Evolutionary conservation across 2,888 invertebrate species (phyloP), one percentile per base, ranked within the genome.

Genomic region (Eristalis intricaria): DNA sequence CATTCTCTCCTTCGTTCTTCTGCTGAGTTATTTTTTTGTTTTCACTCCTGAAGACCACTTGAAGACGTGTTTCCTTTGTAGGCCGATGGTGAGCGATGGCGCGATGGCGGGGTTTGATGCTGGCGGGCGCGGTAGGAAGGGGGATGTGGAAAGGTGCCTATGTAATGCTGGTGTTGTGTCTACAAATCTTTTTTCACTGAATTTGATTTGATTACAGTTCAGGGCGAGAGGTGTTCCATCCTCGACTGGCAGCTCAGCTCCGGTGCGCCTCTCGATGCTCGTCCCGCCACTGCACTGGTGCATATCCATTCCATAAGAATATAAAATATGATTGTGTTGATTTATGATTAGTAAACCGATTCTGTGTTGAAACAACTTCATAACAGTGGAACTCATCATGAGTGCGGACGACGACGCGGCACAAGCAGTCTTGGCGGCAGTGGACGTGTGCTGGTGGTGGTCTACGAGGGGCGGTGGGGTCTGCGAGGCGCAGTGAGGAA

Each of bases 301-400:
- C 60, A 40, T 75, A 83, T 78, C 70, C 83, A 86, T 86, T 78
- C 70, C 83, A 86, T 86, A 83, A 82, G 83, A 71, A 78, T 86
- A 83, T 86, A 83, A 86, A 78, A 83, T 86, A 86, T 86, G 82
- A 86, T 66, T 86, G 66, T 83, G 82, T 86, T 86, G 86, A 86
- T 86, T 71, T 86, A 86, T 86, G 82, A 86, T 74, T 82, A 86
- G 86, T 83, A 78, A 78, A 86, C 82, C 74, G 29, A 83, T 82
- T 78, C 73, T 86, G 82, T 86, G 78, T 86, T 86, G 74, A 78
- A 86, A 86, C 78, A 86, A 83, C 83, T 86, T 86, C 69, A 86
- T 86, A 83, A 82, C 74, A 82, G 50, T 56, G 50, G 19, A 50
- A 8, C 60, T 60, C 60, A 74, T 82, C 81, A 76, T 82, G 50